Evolutionary conservation across 1,140 invertebrate genomes (phyloP).

Genomic region (Drosophila funebris): DNA sequence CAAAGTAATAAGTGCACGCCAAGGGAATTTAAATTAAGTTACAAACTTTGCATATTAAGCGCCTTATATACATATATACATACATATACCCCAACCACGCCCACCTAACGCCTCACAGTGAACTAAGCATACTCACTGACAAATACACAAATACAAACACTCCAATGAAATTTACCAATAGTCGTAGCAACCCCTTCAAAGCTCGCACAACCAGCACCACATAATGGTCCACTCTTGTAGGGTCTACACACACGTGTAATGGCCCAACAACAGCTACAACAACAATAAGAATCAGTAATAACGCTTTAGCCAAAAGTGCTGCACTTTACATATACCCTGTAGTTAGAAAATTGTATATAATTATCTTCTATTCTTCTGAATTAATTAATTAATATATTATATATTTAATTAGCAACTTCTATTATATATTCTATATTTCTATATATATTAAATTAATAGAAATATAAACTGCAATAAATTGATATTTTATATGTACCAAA

Average conservation of each 20-base stretch:
- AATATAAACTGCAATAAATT: too few relatives aligned
- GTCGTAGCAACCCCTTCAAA: constrained; percentile 30
- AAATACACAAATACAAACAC: constrained; percentile 25
- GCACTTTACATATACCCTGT: neutral
- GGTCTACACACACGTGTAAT: constrained; percentile 11
- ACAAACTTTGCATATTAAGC: constrained; percentile 61
- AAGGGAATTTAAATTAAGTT: constrained; percentile 61
- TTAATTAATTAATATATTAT: too few relatives aligned
- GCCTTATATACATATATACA: constrained; percentile 27
- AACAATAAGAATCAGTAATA: constrained; percentile 19
- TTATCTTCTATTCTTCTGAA: neutral
- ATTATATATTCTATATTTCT: too few relatives aligned
- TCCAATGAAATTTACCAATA: constrained; percentile 43
- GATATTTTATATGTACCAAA: too few relatives aligned
- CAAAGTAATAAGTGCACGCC: constrained; percentile 57
- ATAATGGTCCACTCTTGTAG: constrained; percentile 26
- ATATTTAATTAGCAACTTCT: too few relatives aligned
- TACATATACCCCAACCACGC: neutral
- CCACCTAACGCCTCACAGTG: neutral
- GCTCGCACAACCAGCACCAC: constrained; percentile 11
- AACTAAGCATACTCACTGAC: constrained; percentile 37
- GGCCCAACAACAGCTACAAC: neutral
- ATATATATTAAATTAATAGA: too few relatives aligned
- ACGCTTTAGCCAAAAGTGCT: neutral
- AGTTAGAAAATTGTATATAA: neutral